These are phyloP conservation scores for Leucoma salicis DNA, from an alignment of 2,888 invertebrate genomes.

Conservation along the genomic window DNA sequence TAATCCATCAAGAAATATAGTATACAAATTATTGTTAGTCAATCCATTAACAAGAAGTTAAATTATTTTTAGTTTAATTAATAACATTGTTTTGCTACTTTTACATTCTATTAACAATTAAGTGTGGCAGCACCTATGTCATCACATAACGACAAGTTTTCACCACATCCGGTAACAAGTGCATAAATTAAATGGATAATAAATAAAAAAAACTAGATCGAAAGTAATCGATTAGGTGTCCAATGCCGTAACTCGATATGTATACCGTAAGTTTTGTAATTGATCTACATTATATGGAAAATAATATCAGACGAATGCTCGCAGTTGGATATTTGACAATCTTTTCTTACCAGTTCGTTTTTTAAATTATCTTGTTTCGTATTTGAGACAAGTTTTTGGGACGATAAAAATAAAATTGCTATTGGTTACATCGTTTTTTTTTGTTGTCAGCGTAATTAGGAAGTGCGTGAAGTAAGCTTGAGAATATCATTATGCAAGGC, in stretches of 20 bases:
- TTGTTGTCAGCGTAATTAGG: slow-evolving; percentile 37
- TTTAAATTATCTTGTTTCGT: slow-evolving; percentile 6
- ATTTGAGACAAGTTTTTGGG: slow-evolving; percentile 8
- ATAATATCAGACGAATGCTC: slow-evolving; percentile 31
- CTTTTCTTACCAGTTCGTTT: slow-evolving; percentile 16
- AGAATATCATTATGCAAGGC: not conserved
- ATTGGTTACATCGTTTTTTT: slow-evolving; percentile 15
- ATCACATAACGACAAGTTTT: slow-evolving; percentile 46
- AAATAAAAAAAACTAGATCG: slow-evolving; percentile 45
- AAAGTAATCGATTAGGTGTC: slow-evolving; percentile 48
- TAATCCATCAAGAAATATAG: no score
- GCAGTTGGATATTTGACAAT: slow-evolving; percentile 29
- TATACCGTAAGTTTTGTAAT: slow-evolving; percentile 46
- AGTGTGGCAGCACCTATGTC: slow-evolving; percentile 36
- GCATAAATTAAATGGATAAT: slow-evolving; percentile 47
- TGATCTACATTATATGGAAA: slow-evolving; percentile 38
- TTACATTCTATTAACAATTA: slow-evolving; percentile 26
- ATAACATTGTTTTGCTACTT: slow-evolving; percentile 8
- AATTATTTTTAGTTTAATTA: not conserved
- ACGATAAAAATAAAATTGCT: slow-evolving; percentile 26
- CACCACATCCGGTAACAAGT: slow-evolving; percentile 55
- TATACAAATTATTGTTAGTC: no score
- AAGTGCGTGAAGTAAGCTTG: slow-evolving; percentile 17
- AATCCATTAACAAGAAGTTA: no score
- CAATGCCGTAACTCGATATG: slow-evolving; percentile 40